Evolutionary conservation across 2,888 invertebrate species (phyloP).

Genomic region (Chamaedrilus cognettii): DNA sequence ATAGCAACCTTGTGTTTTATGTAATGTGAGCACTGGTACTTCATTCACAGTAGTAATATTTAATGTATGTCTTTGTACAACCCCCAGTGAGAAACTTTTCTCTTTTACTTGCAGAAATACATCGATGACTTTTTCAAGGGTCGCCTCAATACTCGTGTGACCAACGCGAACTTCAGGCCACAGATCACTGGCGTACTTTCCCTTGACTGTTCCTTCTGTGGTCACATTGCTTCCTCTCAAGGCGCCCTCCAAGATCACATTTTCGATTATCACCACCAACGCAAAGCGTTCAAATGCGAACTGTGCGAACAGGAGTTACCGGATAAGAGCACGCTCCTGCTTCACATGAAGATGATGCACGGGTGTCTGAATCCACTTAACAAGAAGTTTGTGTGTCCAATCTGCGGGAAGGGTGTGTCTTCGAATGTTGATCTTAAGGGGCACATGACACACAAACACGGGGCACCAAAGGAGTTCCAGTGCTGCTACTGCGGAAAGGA

Average conservation of each 20-base stretch:
- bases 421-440: background rate
- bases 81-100: too few species aligned
- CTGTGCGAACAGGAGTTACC: background rate
- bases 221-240: too few species aligned
- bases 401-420: slow-evolving; percentile 11
- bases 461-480: background rate
- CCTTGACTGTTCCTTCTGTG: too few species aligned
- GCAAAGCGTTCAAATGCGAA: background rate
- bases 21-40: too few species aligned
- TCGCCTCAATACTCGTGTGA: too few species aligned
- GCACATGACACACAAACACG: slow-evolving; percentile 9
- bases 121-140: too few species aligned
- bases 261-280: background rate
- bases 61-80: too few species aligned
- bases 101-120: too few species aligned
- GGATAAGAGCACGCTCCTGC: background rate
- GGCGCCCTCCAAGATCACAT: background rate
- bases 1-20: too few species aligned
- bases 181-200: too few species aligned
- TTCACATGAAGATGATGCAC: background rate
- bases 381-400: slow-evolving; percentile 1
- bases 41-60: too few species aligned
- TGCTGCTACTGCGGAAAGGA: background rate
- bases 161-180: too few species aligned
- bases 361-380: background rate